phyloP scores from a whole-genome alignment of 2,113 vertebrate genomes.

The Gymnogyps californianus region DNA sequence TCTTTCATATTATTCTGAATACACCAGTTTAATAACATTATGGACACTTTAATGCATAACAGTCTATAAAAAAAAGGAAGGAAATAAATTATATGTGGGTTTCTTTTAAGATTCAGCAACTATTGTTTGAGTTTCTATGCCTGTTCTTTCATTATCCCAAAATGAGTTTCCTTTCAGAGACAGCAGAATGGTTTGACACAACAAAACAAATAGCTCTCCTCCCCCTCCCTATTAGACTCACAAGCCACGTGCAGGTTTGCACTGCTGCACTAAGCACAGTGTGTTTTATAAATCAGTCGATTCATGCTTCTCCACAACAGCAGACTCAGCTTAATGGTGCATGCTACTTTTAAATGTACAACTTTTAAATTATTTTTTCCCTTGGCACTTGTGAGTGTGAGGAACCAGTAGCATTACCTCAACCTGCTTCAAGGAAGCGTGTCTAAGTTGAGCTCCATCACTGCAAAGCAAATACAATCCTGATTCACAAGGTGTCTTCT shows the following conservation, averaged over 20 bases:
- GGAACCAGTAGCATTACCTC: neutral
- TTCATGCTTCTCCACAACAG: neutral
- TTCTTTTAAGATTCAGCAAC: neutral
- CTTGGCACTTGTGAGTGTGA: neutral
- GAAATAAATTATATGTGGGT: slow-evolving; percentile 44
- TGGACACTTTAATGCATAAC: neutral
- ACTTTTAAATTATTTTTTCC: slow-evolving; percentile 20
- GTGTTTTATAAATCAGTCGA: slow-evolving; percentile 49
- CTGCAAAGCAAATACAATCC: neutral
- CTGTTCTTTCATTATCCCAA: slow-evolving; percentile 54
- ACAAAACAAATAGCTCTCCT: slow-evolving; percentile 48
- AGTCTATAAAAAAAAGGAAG: slow-evolving; percentile 14
- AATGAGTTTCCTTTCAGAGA: slow-evolving; percentile 62
- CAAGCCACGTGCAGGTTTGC: slow-evolving; percentile 18
- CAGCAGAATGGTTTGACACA: slow-evolving; percentile 49
- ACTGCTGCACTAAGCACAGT: slow-evolving; percentile 9
- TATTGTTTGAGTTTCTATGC: slow-evolving; percentile 47
- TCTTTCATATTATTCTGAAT: slow-evolving; percentile 5
- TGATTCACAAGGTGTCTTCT: neutral
- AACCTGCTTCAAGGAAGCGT: neutral
- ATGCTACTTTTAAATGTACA: slow-evolving; percentile 12
- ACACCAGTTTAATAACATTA: slow-evolving; percentile 20
- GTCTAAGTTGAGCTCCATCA: neutral
- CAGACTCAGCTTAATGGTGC: slow-evolving; percentile 34
- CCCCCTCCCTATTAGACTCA: slow-evolving; percentile 16